A percentile compares a stretch with the other conserved stretches of the same genome.
Evolutionary conservation across 2,888 invertebrate species (phyloP).

Genomic region (Anorthoa munda): DNA sequence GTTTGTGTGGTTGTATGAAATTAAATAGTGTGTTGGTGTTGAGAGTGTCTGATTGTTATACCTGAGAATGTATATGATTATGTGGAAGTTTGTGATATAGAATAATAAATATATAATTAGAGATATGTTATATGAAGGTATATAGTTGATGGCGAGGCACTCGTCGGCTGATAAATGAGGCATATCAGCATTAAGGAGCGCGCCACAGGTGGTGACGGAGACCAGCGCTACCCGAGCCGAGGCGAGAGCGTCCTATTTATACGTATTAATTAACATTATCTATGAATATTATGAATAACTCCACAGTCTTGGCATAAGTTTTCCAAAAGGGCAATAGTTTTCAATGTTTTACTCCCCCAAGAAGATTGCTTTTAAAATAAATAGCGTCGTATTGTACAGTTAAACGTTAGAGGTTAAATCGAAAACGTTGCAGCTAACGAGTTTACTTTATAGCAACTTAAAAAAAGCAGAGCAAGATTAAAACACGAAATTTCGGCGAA

Average conservation of each 20-base stretch:
- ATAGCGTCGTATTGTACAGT: not conserved
- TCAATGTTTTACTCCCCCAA: not conserved
- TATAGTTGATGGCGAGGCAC: slow-evolving; percentile 24
- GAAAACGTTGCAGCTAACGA: slow-evolving; percentile 1
- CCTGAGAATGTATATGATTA: too few species aligned
- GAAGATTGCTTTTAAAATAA: slow-evolving; percentile 1
- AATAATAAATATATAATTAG: too few species aligned
- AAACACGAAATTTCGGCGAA: slow-evolving; percentile 44
- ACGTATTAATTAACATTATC: slow-evolving; percentile 38
- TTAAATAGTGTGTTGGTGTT: too few species aligned
- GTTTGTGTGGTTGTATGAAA: too few species aligned
- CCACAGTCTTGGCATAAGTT: not conserved
- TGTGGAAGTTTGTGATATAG: too few species aligned
- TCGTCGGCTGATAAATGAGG: slow-evolving; percentile 60
- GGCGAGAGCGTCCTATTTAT: slow-evolving; percentile 9
- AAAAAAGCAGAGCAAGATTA: slow-evolving; percentile 16
- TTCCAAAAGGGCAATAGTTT: slow-evolving; percentile 3
- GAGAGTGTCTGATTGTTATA: too few species aligned
- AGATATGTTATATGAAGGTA: too few species aligned
- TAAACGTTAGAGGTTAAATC: not conserved
- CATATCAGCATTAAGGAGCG: slow-evolving; percentile 52
- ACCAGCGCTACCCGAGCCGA: slow-evolving; percentile 29
- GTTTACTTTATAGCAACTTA: slow-evolving; percentile 13
- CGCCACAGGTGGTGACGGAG: slow-evolving; percentile 60
- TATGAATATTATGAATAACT: slow-evolving; percentile 40